Evolutionary conservation across 1,140 invertebrate genomes (phyloP).

Genomic region (Macrocentrus cingulum): DNA sequence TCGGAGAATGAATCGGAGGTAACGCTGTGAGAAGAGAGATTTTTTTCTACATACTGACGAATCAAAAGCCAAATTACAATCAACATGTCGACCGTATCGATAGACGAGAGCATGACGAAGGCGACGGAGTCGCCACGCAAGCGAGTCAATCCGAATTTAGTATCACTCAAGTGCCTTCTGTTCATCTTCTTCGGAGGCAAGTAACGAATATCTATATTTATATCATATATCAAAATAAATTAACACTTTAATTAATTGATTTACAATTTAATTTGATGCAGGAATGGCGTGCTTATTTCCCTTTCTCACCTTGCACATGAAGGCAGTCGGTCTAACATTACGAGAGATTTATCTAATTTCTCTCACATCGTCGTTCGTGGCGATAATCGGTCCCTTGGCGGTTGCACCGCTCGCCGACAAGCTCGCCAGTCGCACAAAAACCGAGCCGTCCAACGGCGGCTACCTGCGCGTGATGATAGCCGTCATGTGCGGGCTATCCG

Average conservation of each 20-base stretch:
- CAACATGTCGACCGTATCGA: slow-evolving; percentile 38
- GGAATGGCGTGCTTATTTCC: slow-evolving; percentile 75
- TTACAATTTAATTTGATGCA: too few species aligned
- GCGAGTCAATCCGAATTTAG: slow-evolving; percentile 53
- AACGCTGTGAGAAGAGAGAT: slow-evolving; percentile 9
- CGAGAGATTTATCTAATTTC: slow-evolving; percentile 73
- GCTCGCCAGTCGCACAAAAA: slow-evolving; percentile 53
- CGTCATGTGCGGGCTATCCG: slow-evolving; percentile 66
- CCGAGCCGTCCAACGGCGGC: slow-evolving; percentile 53
- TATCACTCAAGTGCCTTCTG: slow-evolving; percentile 59
- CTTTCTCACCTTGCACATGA: slow-evolving; percentile 74
- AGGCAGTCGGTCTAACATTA: slow-evolving; percentile 67
- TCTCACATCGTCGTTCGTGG: slow-evolving; percentile 71
- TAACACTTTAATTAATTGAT: too few species aligned
- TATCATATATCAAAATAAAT: slow-evolving; percentile 8
- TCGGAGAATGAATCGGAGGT: not conserved
- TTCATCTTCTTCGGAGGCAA: slow-evolving; percentile 62
- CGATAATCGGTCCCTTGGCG: slow-evolving; percentile 69
- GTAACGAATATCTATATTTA: slow-evolving; percentile 15
- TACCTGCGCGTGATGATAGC: slow-evolving; percentile 71
- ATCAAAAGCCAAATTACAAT: slow-evolving; percentile 21
- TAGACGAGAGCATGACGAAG: slow-evolving; percentile 37
- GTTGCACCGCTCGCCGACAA: slow-evolving; percentile 71
- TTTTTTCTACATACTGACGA: not conserved
- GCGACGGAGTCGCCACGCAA: slow-evolving; percentile 39